Evolutionary conservation across 2,113 vertebrate species (phyloP), one percentile per base, ranked within the genome.

Genomic region (Mustelus asterias): DNA sequence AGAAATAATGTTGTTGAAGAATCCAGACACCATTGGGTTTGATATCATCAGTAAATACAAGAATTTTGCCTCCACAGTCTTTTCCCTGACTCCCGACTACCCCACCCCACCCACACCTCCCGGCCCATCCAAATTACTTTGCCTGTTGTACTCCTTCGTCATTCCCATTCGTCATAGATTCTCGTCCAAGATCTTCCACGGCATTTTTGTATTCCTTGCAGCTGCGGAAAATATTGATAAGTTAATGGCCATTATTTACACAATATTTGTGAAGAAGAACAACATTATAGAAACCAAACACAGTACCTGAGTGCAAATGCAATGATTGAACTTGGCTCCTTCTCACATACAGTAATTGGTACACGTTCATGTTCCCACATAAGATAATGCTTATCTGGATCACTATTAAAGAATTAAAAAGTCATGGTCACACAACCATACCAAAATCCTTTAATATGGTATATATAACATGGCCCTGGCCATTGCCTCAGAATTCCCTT

Each of bases 331-430:
- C 99, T 99, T 24, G 99, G 99, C 67, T 99, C 99, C 96, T 98
- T 98, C 97, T 99, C 99, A 70, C 99, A 99, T 96, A 99, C 99
- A 0, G 99, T 99, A 95, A 99, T 99, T 96, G 99, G 99, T 0
- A 99, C 99, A 0, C 99, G 98, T 96, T 99, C 99, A 0, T 99
- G 99, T 95, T 99, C 99, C 22, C 99, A 98, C 99, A 99, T 99
- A 95, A 99, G 97, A 96, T 99, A 99, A 96, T 99, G 99, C 95
- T 99, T 99, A 97, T 99, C 99, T 0, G 99, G 99, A 37, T 99
- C 99, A 96, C 99, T 99, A 97, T 96, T 29, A 37, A 96, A 96
- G 96, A 96, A 96, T 26, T 20, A 10, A 37, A 48, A 96, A 29
- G 58, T 54, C 37, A 78, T n/a, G 54, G 86, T 89, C 22, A 76